These are phyloP conservation scores for Acanthiza pusilla DNA, from an alignment of 2,797 vertebrate genomes.

Conservation along the genomic window DNA sequence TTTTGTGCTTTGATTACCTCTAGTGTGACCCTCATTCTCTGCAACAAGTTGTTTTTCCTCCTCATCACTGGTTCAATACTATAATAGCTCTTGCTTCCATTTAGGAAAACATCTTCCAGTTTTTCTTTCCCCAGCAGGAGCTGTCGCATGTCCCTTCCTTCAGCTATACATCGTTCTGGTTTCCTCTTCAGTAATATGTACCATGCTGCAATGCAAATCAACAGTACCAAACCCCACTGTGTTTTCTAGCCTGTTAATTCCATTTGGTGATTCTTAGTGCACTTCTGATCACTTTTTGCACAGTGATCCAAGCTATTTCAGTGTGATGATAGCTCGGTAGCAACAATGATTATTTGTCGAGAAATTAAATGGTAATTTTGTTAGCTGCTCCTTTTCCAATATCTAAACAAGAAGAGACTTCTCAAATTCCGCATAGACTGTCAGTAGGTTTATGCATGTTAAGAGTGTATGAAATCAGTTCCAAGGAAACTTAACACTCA, in stretches of 20 bases:
- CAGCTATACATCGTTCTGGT: neutral
- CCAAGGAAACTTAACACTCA: neutral
- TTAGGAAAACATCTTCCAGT: neutral
- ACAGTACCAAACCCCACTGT: neutral
- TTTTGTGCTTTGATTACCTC: neutral
- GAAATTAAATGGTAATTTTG: neutral
- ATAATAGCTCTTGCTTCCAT: fast-evolving
- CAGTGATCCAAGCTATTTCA: neutral
- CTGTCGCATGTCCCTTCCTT: neutral
- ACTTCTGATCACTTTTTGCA: neutral
- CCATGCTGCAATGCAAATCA: neutral
- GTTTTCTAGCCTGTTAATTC: neutral
- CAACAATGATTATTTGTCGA: neutral
- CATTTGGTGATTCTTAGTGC: neutral
- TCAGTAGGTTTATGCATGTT: neutral
- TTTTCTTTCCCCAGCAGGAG: neutral
- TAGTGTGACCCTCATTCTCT: neutral
- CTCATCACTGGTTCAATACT: neutral
- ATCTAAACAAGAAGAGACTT: neutral
- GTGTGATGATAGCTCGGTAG: neutral
- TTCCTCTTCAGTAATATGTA: neutral
- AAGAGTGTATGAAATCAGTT: neutral
- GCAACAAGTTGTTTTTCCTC: neutral
- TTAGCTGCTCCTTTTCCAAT: neutral
- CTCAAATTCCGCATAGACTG: neutral